Evolutionary conservation across 2,113 vertebrate genomes (phyloP), one percentile per base, ranked within the genome.

Genomic region (Puntigrus tetrazona): DNA sequence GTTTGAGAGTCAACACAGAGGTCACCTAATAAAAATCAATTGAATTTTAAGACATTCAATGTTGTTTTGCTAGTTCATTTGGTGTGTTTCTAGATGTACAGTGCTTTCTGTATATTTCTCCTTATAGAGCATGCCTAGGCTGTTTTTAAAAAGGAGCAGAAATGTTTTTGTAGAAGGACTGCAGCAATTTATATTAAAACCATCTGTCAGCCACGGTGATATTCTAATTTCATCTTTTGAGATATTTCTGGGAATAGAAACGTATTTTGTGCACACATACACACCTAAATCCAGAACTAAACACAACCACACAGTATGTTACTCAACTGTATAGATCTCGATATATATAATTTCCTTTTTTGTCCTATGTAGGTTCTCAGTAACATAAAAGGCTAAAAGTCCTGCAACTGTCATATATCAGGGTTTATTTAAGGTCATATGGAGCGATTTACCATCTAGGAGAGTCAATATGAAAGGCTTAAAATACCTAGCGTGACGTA

Each of bases 171-270:
- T 72, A 52, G 77, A 38, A 78, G 55, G 69, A 84, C 78, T 89
- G 78, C 84, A 81, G 83, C 82, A 80, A 86, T 87, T 89, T 87
- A 78, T 83, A 85, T 72, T 83, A 84, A 85, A 89, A 74, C 86
- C 86, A 88, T 86, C 84, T 87, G 88, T 89, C 87, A 85, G n/a
- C 86, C 84, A 89, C 87, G 88, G 86, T 84, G 81, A 87, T 78
- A 74, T 81, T 81, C 88, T 84, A 77, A 59, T 45, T 70, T 70
- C 70, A 57, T 85, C 84, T 79, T 79, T 74, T 18, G 77, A 86
- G 84, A 86, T 86, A 86, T 87, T 89, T 89, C 81, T 84, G n/a
- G 77, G 77, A 75, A 82, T 77, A 63, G 80, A n/a, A 87, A 84
- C 29, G 50, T 83, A 88, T 88, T 84, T n/a, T n/a, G n/a, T 76